phyloP scores from a whole-genome alignment of 1,140 invertebrate genomes.

The Apis cerana region DNA sequence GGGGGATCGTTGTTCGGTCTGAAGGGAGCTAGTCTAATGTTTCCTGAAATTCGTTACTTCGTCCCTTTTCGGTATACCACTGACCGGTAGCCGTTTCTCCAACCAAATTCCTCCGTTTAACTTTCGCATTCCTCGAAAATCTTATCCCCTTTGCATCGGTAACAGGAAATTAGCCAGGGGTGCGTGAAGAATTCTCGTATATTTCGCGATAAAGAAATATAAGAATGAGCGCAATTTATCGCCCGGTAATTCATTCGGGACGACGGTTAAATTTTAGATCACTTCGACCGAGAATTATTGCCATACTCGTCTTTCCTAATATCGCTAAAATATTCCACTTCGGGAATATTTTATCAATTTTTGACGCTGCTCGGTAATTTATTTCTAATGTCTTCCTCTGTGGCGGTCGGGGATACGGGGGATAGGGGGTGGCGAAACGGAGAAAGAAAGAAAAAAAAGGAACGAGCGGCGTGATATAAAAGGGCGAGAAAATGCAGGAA shows the following conservation, averaged over 20 bases:
- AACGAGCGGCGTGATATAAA: slow-evolving; percentile 43
- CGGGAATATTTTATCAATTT: slow-evolving; percentile 60
- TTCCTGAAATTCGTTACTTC: slow-evolving; percentile 56
- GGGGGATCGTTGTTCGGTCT: slow-evolving; percentile 8
- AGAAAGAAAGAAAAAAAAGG: slow-evolving; percentile 6
- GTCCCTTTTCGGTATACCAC: not conserved
- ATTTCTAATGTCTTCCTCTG: slow-evolving; percentile 56
- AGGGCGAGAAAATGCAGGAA: slow-evolving; percentile 67
- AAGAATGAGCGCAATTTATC: not conserved
- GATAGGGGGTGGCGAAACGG: not conserved
- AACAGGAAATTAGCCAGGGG: not conserved
- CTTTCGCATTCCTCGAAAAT: slow-evolving; percentile 25
- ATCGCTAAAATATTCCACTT: slow-evolving; percentile 1
- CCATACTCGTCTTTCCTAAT: slow-evolving; percentile 21
- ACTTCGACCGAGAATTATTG: slow-evolving; percentile 39
- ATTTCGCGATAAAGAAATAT: not conserved
- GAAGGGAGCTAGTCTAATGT: slow-evolving; percentile 40
- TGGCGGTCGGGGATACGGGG: not conserved
- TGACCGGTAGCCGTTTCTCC: not conserved
- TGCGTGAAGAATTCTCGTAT: not conserved
- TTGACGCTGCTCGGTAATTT: slow-evolving; percentile 52
- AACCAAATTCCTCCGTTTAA: slow-evolving; percentile 33
- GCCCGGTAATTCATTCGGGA: slow-evolving; percentile 1
- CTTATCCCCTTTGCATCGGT: not conserved
- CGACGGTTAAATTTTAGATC: slow-evolving; percentile 18